phyloP scores from a whole-genome alignment of 2,113 vertebrate genomes.

The Nothobranchius kuhntae region DNA sequence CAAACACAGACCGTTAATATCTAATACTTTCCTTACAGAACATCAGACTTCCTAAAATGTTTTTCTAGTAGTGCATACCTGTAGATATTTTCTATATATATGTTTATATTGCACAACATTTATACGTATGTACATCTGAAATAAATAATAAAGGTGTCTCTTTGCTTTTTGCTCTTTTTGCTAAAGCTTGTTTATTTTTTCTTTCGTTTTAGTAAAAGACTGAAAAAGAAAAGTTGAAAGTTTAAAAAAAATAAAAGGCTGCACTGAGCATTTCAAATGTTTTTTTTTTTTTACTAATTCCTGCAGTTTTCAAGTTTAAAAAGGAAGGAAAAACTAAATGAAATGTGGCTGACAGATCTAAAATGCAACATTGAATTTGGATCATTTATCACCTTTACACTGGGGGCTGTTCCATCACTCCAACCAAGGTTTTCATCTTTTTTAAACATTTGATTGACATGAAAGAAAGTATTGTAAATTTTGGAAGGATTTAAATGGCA shows the following conservation, averaged over 20 bases:
- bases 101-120: slow-evolving; percentile 75
- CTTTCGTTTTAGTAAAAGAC: slow-evolving; percentile 30
- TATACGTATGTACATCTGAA: slow-evolving; percentile 79
- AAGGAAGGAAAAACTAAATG: slow-evolving; percentile 20
- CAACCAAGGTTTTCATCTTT: slow-evolving; percentile 41
- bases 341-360: slow-evolving; percentile 1
- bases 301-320: slow-evolving; percentile 23
- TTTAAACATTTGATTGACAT: slow-evolving; percentile 49
- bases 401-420: slow-evolving; percentile 21
- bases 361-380: slow-evolving; percentile 19
- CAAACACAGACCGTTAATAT: slow-evolving; percentile 54
- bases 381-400: slow-evolving; percentile 7
- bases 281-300: slow-evolving; percentile 13
- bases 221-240: slow-evolving; percentile 20
- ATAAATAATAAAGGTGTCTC: slow-evolving; percentile 75
- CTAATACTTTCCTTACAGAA: slow-evolving; percentile 57
- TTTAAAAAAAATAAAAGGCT: slow-evolving; percentile 26
- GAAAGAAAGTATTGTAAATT: slow-evolving; percentile 64
- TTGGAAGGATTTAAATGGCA: slow-evolving; percentile 69
- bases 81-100: slow-evolving; percentile 72
- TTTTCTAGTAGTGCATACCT: slow-evolving; percentile 73
- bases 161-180: slow-evolving; percentile 32
- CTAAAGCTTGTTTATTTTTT: slow-evolving; percentile 39
- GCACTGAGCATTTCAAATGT: slow-evolving; percentile 21
- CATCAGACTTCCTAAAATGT: slow-evolving; percentile 49